Percentiles rank a stretch among this genome's conserved stretches.
Conservation (phyloP, 1,140 invertebrate genomes). For the Drosophila watanabei region DNA sequence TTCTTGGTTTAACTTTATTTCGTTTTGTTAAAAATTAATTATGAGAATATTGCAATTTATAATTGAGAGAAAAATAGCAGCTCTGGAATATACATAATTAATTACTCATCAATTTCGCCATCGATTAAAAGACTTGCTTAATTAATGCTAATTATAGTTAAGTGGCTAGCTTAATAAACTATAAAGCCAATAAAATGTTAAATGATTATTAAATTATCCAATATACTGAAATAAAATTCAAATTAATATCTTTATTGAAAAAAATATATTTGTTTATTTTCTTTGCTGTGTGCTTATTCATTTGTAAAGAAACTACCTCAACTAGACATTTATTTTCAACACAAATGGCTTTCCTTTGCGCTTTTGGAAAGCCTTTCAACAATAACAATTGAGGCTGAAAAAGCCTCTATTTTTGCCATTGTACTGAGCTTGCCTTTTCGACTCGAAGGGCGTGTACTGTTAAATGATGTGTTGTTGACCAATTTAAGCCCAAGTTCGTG, state of each 20-base stretch:
- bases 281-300: neutral
- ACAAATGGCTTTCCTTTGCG: neutral
- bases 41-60: neutral
- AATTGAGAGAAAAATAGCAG: neutral
- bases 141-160: neutral
- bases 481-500: constrained; percentile 50
- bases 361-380: neutral
- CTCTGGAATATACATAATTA: neutral
- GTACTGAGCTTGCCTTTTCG: constrained; percentile 13
- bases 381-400: constrained; percentile 14
- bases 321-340: neutral
- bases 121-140: neutral
- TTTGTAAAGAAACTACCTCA: too few relatives aligned
- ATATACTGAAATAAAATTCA: neutral
- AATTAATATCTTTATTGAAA: neutral
- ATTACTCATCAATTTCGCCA: neutral
- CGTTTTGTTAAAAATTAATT: neutral
- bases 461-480: constrained; percentile 72
- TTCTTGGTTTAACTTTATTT: neutral
- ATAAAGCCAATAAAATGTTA: neutral
- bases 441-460: constrained; percentile 4
- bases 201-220: neutral
- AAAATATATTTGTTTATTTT: neutral
- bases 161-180: neutral
- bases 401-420: constrained; percentile 45